Evolutionary conservation across 2,113 vertebrate genomes (phyloP).

Genomic region (Lagopus muta): DNA sequence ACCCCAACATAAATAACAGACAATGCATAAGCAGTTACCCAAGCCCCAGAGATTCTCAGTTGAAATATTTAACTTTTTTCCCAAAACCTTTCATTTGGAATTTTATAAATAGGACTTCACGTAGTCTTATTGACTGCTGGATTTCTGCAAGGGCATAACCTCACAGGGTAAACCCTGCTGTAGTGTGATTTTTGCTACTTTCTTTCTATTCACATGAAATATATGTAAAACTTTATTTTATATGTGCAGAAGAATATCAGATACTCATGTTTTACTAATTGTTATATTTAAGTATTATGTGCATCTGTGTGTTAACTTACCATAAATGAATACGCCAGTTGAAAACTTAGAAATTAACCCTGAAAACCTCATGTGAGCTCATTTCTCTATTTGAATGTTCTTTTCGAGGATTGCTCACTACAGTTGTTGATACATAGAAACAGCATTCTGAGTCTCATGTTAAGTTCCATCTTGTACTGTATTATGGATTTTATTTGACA

Average conservation of each 20-base stretch:
- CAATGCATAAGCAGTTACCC: not conserved
- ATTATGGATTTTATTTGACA: not conserved
- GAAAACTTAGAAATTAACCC: not conserved
- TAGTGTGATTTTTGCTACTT: not conserved
- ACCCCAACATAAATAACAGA: not conserved
- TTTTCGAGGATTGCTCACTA: not conserved
- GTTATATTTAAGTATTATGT: not conserved
- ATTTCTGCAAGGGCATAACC: not conserved
- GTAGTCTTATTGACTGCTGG: not conserved
- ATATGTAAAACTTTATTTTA: not conserved
- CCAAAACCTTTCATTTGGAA: not conserved
- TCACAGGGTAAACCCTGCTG: not conserved
- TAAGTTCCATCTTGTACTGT: not conserved
- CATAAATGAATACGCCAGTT: not conserved
- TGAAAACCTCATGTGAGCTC: not conserved
- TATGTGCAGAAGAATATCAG: not conserved
- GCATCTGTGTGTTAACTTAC: not conserved
- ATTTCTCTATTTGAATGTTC: not conserved
- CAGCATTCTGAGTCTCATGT: not conserved
- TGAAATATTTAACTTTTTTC: conserved; percentile 1
- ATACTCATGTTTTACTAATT: not conserved
- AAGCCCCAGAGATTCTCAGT: not conserved
- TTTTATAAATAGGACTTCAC: not conserved
- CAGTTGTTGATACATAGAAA: not conserved
- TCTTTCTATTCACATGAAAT: not conserved